Conservation (phyloP, 2,888 invertebrate genomes). For the Serrognathus titanus region DNA sequence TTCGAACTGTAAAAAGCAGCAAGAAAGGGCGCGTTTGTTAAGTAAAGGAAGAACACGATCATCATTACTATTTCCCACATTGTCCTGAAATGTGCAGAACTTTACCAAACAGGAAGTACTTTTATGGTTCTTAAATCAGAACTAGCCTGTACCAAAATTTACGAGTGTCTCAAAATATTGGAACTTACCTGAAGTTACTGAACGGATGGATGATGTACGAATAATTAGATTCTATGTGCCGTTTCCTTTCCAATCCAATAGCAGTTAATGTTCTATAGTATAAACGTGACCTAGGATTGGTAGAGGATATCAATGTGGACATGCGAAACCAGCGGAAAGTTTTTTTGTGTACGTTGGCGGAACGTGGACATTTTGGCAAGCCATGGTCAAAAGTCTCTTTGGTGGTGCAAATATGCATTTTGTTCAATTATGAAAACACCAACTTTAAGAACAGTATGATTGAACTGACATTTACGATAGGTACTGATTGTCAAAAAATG, state of each 20-base stretch:
- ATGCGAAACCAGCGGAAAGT: background rate
- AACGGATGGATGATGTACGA: conserved; percentile 45
- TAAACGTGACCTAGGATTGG: conserved; percentile 11
- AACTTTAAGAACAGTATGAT: too few species aligned
- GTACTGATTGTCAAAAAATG: too few species aligned
- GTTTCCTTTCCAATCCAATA: conserved; percentile 36
- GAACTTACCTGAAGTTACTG: conserved; percentile 33
- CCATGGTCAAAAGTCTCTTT: background rate
- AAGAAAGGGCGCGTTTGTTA: conserved; percentile 23
- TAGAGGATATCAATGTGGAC: conserved; percentile 2
- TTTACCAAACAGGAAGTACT: background rate
- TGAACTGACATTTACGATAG: too few species aligned
- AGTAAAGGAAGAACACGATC: conserved; percentile 11
- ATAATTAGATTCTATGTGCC: conserved; percentile 32
- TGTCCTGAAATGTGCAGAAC: conserved; percentile 10
- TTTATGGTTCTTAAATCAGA: background rate
- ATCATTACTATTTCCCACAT: conserved; percentile 25
- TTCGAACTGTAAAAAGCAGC: conserved; percentile 17
- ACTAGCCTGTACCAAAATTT: background rate
- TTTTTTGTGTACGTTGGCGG: background rate
- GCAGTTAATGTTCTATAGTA: conserved; percentile 28
- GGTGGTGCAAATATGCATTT: too few species aligned
- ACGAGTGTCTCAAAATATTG: background rate
- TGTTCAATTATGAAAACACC: too few species aligned
- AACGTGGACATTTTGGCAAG: background rate